These are phyloP conservation scores for Stigmatopora argus DNA, from an alignment of 2,113 vertebrate genomes.

Conservation along the genomic window DNA sequence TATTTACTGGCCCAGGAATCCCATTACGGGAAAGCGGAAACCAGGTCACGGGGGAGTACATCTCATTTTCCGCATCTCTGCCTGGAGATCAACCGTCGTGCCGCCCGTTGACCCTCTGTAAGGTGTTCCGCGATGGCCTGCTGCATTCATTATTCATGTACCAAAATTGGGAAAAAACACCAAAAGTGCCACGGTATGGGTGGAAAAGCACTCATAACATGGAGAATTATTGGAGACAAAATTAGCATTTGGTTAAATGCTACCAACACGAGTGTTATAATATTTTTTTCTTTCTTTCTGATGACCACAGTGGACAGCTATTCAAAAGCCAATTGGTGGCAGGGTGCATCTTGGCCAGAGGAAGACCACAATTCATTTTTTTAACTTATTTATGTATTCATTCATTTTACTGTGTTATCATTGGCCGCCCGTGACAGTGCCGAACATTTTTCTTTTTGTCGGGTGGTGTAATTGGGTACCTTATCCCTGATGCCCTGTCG, in stretches of 20 bases:
- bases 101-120: slow-evolving; percentile 22
- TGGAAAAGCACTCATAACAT: neutral
- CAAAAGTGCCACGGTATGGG: neutral
- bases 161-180: neutral
- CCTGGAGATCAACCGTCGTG: slow-evolving; percentile 25
- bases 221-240: neutral
- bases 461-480: slow-evolving; percentile 61
- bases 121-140: slow-evolving; percentile 1
- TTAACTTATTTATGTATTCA: neutral
- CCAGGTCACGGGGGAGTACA: slow-evolving; percentile 30
- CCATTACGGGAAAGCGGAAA: slow-evolving; percentile 28
- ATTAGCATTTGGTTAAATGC: neutral
- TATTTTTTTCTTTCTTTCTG: no score
- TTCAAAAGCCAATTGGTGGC: no score
- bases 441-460: no score
- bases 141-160: slow-evolving; percentile 3
- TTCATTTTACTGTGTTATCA: no score
- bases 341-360: no score
- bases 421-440: no score
- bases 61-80: slow-evolving; percentile 43
- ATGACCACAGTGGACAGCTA: no score
- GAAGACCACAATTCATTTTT: no score
- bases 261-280: no score
- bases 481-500: slow-evolving; percentile 97
- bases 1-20: slow-evolving; percentile 34